Conservation (phyloP, 2,888 invertebrate species). For the Orthosia gracilis region DNA sequence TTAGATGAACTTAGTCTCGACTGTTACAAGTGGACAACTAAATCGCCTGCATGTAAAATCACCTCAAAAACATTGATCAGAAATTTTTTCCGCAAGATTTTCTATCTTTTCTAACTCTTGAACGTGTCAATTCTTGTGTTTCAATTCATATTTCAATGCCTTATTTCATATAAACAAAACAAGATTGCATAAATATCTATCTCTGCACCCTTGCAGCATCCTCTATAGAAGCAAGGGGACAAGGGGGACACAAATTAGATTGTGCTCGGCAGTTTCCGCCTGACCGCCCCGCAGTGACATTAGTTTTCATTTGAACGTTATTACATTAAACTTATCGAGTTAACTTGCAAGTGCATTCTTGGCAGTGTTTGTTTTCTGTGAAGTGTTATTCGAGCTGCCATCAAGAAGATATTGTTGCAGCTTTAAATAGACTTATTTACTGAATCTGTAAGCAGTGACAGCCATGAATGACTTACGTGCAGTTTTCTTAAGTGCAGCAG, state of each 20-base stretch:
- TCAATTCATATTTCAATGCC: background rate
- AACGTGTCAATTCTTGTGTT: background rate
- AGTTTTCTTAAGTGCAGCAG: too few relatives aligned
- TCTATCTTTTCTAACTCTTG: background rate
- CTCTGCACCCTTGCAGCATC: slow-evolving; percentile 33
- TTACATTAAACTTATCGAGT: slow-evolving; percentile 79
- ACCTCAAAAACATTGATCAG: background rate
- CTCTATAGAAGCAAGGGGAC: slow-evolving; percentile 30
- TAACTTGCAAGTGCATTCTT: slow-evolving; percentile 65
- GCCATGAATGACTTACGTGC: too few relatives aligned
- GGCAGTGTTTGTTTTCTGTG: slow-evolving; percentile 41
- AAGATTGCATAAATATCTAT: slow-evolving; percentile 5
- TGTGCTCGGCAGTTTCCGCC: slow-evolving; percentile 81
- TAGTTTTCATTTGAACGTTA: slow-evolving; percentile 87
- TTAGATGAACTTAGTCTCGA: background rate
- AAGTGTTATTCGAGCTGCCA: background rate
- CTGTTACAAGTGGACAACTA: background rate
- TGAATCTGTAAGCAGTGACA: too few relatives aligned
- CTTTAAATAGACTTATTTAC: background rate
- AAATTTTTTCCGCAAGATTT: background rate
- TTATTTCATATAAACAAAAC: background rate
- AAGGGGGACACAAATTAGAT: slow-evolving; percentile 85
- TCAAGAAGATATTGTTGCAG: background rate
- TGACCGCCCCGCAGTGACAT: slow-evolving; percentile 78
- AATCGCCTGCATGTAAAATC: too few relatives aligned